Evolutionary conservation across 2,888 invertebrate genomes (phyloP), one percentile per base, ranked within the genome.

Genomic region (Coremacera marginata): DNA sequence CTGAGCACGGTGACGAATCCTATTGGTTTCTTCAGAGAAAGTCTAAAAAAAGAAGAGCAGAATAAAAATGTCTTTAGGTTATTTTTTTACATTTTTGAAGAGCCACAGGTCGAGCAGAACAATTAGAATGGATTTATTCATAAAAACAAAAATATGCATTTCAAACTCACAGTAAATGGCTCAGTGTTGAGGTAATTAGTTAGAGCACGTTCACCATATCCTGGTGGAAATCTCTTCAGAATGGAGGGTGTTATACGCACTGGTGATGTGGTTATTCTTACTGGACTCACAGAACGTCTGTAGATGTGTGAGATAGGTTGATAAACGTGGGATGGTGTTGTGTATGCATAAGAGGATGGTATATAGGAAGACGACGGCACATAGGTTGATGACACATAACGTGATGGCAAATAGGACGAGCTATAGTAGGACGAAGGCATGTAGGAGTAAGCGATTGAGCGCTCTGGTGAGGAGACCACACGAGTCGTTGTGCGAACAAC

Each of bases 21-120:
- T 92, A 86, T 94, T 93, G 81, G 94, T 94, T 90, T 96, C 95
- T 88, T 95, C 95, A 88, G 95, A 94, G 90, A 96, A 96, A 83
- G 92, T 92, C 96, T 96, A 92, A 9, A 27, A 52, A n/a, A 63
- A 71, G 37, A 2, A 11, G 49, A 72, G 11, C 7, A 27, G 14
- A 68, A 90, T 87, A 85, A 73, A 72, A 57, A 63, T 31, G n/a
- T 14, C 5, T 7, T 14, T 51, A 57, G 57, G 9, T 57, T 9
- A 7, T 25, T 22, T 44, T 44, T 44, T 11, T 7, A 44, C 14
- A 44, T 7, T 44, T 44, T 4, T 11, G 2, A 5, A 60, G 19
- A 60, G 27, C 25, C 14, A 60, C 44, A 0, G 60, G 16, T 8
- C 27, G 2, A 27, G 25, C 25, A 60, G n/a, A 25, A 22, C 9